phyloP scores from a whole-genome alignment of 2,113 vertebrate genomes.

The Erpornis zantholeuca region DNA sequence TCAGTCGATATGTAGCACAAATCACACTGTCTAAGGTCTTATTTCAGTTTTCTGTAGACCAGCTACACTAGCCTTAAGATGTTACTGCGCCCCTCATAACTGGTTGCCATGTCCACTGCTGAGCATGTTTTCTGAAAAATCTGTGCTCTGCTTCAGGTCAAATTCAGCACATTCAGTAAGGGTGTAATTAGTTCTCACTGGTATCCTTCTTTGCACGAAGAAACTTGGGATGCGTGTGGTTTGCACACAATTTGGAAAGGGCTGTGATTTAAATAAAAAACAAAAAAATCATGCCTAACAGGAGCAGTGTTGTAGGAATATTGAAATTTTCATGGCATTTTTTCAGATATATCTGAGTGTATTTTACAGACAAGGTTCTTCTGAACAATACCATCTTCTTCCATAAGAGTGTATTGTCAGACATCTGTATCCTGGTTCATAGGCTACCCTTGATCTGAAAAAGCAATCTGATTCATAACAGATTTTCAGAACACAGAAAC shows the following conservation, averaged over 20 bases:
- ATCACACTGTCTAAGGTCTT: background rate
- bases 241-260: background rate
- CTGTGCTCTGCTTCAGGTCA: background rate
- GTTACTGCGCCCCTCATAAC: background rate
- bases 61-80: background rate
- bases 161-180: background rate
- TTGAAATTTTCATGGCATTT: background rate
- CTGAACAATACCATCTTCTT: background rate
- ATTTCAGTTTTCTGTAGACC: background rate
- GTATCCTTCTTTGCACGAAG: background rate
- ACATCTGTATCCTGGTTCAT: background rate
- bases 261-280: background rate
- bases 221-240: background rate
- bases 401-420: background rate
- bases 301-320: background rate
- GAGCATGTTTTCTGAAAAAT: background rate
- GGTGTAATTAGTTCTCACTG: background rate
- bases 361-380: background rate
- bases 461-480: background rate
- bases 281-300: background rate
- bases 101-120: background rate
- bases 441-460: background rate
- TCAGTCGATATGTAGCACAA: background rate
- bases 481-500: background rate
- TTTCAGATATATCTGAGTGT: background rate